Percentiles rank a stretch among this genome's conserved stretches.
Evolutionary conservation across 2,113 vertebrate genomes (phyloP).

Genomic region (Chinchilla lanigera): DNA sequence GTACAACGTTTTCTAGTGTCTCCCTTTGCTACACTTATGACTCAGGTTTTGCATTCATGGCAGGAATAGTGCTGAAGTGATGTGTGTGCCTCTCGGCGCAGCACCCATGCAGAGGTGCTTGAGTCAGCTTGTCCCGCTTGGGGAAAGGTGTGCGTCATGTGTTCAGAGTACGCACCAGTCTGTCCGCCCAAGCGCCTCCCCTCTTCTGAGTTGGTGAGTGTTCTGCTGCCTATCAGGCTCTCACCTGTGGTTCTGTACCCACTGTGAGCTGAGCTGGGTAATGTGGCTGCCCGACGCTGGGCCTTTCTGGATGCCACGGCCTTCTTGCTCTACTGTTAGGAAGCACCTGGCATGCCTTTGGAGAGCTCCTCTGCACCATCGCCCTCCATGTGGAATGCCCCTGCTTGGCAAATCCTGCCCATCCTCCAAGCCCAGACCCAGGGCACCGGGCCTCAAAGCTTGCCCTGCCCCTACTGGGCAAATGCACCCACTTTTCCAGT

Average conservation of each 20-base stretch:
- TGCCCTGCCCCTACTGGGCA: not conserved
- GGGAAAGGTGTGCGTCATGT: not conserved
- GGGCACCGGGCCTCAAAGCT: not conserved
- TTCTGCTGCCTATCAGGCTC: not conserved
- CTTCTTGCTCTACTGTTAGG: not conserved
- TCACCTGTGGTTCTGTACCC: not conserved
- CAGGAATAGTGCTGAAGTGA: not conserved
- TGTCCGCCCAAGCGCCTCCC: not conserved
- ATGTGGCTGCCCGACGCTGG: not conserved
- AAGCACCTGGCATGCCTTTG: not conserved
- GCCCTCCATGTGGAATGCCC: not conserved
- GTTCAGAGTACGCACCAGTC: accelerated
- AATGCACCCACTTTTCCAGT: accelerated
- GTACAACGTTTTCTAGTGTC: not conserved
- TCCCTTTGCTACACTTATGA: not conserved
- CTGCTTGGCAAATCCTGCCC: not conserved
- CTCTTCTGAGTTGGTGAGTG: not conserved
- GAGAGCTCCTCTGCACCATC: not conserved
- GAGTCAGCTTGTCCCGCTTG: not conserved
- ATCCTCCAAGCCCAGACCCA: not conserved
- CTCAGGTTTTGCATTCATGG: not conserved
- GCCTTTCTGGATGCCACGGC: not conserved
- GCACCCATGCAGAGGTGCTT: too few relatives aligned
- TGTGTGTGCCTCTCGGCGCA: not conserved
- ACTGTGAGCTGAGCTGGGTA: not conserved